Percentiles rank a stretch among this genome's conserved stretches.
Evolutionary conservation across 1,140 invertebrate genomes (phyloP).

Genomic region (Liolophura sinensis): DNA sequence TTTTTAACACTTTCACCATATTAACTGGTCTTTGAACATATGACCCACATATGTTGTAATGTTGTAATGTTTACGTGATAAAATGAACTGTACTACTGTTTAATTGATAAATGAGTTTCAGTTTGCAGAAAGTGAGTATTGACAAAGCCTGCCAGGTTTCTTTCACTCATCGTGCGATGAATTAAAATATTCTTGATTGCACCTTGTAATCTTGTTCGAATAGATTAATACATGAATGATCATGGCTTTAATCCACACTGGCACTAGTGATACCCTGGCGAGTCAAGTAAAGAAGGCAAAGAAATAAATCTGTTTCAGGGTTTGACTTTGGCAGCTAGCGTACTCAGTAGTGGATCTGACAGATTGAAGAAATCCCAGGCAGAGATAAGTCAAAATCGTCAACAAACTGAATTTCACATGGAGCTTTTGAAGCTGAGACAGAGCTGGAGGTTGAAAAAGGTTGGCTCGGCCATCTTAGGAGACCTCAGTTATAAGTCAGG

Average conservation of each 20-base stretch:
- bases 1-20: no score
- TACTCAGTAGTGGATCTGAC: slow-evolving; percentile 83
- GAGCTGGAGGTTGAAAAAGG: slow-evolving; percentile 94
- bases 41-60: no score
- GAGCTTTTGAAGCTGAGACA: slow-evolving; percentile 87
- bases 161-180: no score
- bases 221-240: not conserved
- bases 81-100: no score
- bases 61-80: no score
- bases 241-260: not conserved
- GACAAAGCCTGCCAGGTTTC: no score
- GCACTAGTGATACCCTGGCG: not conserved
- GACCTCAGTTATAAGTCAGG: slow-evolving; percentile 92
- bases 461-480: slow-evolving; percentile 92
- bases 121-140: no score
- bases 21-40: no score
- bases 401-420: slow-evolving; percentile 81
- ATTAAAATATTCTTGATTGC: no score
- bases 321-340: slow-evolving; percentile 77
- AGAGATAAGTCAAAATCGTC: slow-evolving; percentile 71
- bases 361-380: slow-evolving; percentile 79
- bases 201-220: no score
- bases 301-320: slow-evolving; percentile 61
- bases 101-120: no score
- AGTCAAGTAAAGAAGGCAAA: not conserved